Conservation (phyloP, 2,797 vertebrate species). For the Pogonophryne albipinna region DNA sequence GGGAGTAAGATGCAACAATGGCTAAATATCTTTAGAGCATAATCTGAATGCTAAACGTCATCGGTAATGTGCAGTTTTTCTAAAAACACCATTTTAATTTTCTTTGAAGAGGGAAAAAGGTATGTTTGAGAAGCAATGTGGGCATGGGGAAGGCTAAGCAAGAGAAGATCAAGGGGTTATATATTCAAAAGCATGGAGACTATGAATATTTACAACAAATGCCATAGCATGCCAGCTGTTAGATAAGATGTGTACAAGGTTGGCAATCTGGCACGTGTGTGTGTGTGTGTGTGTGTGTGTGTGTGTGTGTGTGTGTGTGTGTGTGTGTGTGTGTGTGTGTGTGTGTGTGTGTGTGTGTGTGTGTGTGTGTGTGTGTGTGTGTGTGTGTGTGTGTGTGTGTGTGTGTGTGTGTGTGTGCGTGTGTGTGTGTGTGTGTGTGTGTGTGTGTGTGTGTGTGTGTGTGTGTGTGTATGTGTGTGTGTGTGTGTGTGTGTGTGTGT, state of each 20-base stretch:
- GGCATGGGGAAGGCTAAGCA: not conserved
- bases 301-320: not conserved
- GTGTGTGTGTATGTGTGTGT: too few species aligned
- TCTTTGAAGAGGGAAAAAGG: not conserved
- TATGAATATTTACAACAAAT: constrained; percentile 10
- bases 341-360: too few species aligned
- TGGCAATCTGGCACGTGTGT: not conserved
- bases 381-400: not conserved
- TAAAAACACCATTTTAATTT: not conserved
- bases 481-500: not conserved
- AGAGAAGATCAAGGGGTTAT: constrained; percentile 1
- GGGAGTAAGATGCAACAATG: constrained; percentile 7
- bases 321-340: too few species aligned
- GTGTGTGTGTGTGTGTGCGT: too few species aligned
- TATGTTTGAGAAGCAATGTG: not conserved
- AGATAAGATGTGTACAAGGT: not conserved
- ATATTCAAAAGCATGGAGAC: not conserved
- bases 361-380: too few species aligned
- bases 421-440: not conserved
- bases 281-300: too few species aligned
- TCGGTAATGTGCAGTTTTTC: not conserved
- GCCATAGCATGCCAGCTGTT: not conserved
- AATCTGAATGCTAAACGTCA: not conserved
- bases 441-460: not conserved
- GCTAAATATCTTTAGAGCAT: constrained; percentile 2